Evolutionary conservation across 2,113 vertebrate species (phyloP), one percentile per base, ranked within the genome.

Genomic region (Ursus arctos): DNA sequence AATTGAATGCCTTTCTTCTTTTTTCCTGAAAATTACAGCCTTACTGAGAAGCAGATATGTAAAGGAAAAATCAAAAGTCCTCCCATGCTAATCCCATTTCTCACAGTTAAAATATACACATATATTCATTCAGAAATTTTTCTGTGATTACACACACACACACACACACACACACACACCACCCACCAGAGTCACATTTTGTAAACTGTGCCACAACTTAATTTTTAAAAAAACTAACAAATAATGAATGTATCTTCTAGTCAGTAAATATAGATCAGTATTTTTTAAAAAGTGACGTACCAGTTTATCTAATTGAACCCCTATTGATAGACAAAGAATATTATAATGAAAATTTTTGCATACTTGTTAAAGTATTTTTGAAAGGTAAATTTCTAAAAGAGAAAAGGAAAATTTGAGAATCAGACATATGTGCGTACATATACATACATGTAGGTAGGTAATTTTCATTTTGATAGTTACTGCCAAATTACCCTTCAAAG

Each of bases 341-440:
- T 49, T 51, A 4, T 21, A 89, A 49, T 88, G 67, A 91, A n/a
- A 21, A 43, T 81, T 71, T 65, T 83, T 79, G 1, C 77, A n/a
- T 74, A 63, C 5, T 86, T 83, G 12, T 36, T 84, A 82, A 94
- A 95, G 10, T 82, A 84, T 97, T 95, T 94, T 88, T 97, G 67
- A 95, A 92, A 90, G 11, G 55, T 63, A 94, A 51, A 84, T 94
- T 80, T 0, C 51, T 85, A 53, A 94, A 96, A 74, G 47, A 43
- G 71, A 86, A 95, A 80, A 22, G 15, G 33, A 76, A 95, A 97
- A 94, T 74, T 55, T 36, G 21, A 91, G n/a, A 67, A 51, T 81
- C n/a, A 61, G 31, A 47, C 47, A 61, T n/a, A 3, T 80, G 16
- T 40, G 14, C 80, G 1, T 36, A 19, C 18, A 15, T 47, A 51